These are phyloP conservation scores for Amiota minor DNA, from an alignment of 2,888 invertebrate genomes.

Conservation along the genomic window DNA sequence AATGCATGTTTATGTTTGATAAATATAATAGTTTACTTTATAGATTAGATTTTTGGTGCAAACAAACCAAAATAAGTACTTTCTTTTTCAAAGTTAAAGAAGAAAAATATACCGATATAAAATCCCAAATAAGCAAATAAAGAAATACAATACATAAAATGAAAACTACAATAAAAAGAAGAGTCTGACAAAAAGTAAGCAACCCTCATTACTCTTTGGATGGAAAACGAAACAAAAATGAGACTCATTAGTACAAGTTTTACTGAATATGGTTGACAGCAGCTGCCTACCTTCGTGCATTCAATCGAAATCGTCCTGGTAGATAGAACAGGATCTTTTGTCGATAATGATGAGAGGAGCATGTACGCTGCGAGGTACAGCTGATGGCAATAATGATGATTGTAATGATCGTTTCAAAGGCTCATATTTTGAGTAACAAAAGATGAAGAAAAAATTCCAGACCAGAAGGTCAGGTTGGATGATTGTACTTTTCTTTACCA, in stretches of 20 bases:
- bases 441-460: too few species aligned
- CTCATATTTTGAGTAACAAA: too few species aligned
- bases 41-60: constrained; percentile 22
- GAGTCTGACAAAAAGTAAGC: neutral
- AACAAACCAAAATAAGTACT: neutral
- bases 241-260: neutral
- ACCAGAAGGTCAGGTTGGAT: too few species aligned
- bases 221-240: neutral
- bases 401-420: too few species aligned
- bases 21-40: constrained; percentile 15
- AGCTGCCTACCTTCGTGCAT: too few species aligned
- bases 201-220: constrained; percentile 2
- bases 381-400: constrained; percentile 11
- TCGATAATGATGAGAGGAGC: constrained; percentile 3
- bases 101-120: neutral
- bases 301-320: too few species aligned
- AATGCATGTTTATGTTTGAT: constrained; percentile 21
- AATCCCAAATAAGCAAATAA: too few species aligned
- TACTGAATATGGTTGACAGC: neutral
- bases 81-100: neutral
- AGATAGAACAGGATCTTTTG: too few species aligned
- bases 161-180: too few species aligned
- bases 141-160: neutral
- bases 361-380: neutral
- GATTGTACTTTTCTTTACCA: too few species aligned